Conservation (phyloP, 1,140 invertebrate genomes). For the Drosophila orosa region DNA sequence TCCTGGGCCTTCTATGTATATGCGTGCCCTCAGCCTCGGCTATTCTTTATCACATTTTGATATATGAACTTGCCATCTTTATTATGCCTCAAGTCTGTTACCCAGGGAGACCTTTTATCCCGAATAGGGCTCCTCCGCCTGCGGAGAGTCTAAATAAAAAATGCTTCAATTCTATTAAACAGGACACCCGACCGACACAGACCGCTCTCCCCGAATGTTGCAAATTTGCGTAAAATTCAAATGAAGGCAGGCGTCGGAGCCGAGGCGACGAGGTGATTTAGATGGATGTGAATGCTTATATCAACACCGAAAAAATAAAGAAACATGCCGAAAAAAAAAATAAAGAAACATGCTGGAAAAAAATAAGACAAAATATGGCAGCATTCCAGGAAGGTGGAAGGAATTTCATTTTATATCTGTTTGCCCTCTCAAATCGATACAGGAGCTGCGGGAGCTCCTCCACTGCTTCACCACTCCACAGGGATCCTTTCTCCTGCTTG, state of each 20-base stretch:
- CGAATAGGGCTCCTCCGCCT: conserved; percentile 12
- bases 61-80: conserved; percentile 57
- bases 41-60: conserved; percentile 50
- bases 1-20: not conserved
- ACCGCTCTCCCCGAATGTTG: conserved; percentile 23
- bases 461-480: conserved; percentile 13
- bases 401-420: conserved; percentile 35
- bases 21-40: not conserved
- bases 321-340: conserved; percentile 12
- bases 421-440: conserved; percentile 47
- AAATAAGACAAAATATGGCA: conserved; percentile 29
- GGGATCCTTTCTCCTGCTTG: not conserved
- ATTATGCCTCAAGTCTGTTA: conserved; percentile 52
- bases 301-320: conserved; percentile 33
- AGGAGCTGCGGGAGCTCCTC: conserved; percentile 16
- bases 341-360: conserved; percentile 3
- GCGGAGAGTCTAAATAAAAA: conserved; percentile 58
- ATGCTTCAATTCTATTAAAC: conserved; percentile 69
- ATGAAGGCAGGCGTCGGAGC: conserved; percentile 47
- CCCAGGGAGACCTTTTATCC: conserved; percentile 66
- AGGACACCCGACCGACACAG: conserved; percentile 16
- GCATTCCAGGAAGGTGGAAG: conserved; percentile 24
- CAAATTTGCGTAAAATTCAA: conserved; percentile 73
- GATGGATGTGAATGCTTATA: conserved; percentile 53
- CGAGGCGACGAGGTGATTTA: conserved; percentile 42